phyloP scores from a whole-genome alignment of 1,140 invertebrate genomes.

The Choristoneura fumiferana region DNA sequence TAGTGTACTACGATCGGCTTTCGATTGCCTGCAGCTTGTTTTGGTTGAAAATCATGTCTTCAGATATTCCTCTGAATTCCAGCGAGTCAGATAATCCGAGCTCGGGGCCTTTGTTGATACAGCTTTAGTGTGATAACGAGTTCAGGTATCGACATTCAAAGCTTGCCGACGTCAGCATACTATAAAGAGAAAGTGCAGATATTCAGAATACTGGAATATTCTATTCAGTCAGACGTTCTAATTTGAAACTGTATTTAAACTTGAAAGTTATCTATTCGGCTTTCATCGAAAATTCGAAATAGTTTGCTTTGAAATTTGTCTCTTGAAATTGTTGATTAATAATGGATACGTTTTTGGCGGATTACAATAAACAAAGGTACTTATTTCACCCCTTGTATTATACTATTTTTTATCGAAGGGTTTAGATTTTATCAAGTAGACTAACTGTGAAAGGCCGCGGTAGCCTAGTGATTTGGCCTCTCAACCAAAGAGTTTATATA shows the following conservation, averaged over 20 bases:
- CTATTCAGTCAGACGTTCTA: neutral
- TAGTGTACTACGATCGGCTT: no score
- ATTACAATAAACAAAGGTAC: no score
- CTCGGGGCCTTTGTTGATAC: neutral
- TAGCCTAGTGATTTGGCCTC: no score
- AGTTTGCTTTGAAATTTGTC: neutral
- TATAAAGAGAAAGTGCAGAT: neutral
- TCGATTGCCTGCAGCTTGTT: no score
- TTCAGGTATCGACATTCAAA: neutral
- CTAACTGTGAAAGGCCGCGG: no score
- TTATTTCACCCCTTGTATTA: no score
- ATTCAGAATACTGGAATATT: neutral
- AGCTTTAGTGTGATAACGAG: neutral
- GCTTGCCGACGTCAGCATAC: neutral
- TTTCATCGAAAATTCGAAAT: neutral
- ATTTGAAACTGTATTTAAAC: conserved; percentile 3
- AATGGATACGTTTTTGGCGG: no score
- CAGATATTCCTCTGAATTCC: neutral
- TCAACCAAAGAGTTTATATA: no score
- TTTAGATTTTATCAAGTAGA: no score
- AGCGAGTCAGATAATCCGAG: neutral
- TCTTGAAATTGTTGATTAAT: no score
- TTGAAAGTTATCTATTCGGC: neutral
- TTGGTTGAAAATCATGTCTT: no score
- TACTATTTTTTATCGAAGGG: no score